Evolutionary conservation across 2,888 invertebrate genomes (phyloP), one percentile per base, ranked within the genome.

Genomic region (Syritta pipiens): DNA sequence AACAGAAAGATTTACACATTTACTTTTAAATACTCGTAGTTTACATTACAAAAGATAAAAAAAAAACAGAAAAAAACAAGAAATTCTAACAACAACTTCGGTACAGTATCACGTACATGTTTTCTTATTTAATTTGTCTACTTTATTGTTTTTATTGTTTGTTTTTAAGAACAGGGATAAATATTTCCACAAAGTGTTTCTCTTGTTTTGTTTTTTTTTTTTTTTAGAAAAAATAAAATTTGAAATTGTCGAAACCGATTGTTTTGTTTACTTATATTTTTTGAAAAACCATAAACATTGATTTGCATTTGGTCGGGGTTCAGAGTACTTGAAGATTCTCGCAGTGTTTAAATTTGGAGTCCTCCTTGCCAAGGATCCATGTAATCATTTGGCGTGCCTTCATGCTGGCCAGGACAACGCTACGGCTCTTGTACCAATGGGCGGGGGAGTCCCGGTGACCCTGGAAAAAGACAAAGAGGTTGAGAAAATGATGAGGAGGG

Each of bases 341-440:
- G 90, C 96, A 96, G 90, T 96, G 95, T 89, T 96, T 96, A 89
- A 96, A 96, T 88, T 96, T 96, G 14, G 95, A 93, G 88, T 96
- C 96, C 87, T 96, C 96, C 85, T 96, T 96, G 46, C 96, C 96
- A 86, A 96, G 94, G 51, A 96, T 93, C 96, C 96, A 96, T 14
- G 96, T 96, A 82, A 96, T 91, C 95, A 96, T 95, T 89, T 96
- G 96, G 51, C 96, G 90, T 0, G 96, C 96, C 86, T 95, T 95
- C 94, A 96, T 95, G 88, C 95, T 96, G 2, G 95, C 96, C 83
- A 95, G 90, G 14, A 96, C 93, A 1, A 96, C 93, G 0, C 95
- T 95, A 72, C 96, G 90, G 69, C 94, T 95, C 85, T 95, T 96
- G 89, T 95, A 96, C 95, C 95, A 95, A 83, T 94, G 94, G 0